Base-by-base conservation (phyloP, 2,113 vertebrate genomes). In the Formicarius rufipectus region DNA sequence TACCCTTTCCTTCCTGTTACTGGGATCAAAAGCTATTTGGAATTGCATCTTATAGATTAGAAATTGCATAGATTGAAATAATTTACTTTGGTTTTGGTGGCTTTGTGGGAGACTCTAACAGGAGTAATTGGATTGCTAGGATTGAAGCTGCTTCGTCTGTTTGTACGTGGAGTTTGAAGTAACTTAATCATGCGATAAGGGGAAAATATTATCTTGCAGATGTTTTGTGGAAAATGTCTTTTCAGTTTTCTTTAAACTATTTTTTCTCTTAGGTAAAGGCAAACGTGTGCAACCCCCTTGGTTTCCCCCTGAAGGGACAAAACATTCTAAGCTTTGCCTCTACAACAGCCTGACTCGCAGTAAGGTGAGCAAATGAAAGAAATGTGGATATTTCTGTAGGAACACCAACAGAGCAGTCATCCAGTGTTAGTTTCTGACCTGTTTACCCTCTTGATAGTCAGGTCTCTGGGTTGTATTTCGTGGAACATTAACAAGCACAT, bases 281-380 rank as follows among this genome's bases (percentile, higher is more conserved):
- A 99, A 98, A 89, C 98, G 99, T 52, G 91, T 98, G 9, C 99
- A 99, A 97, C 99, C 99, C 4, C 73, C 88, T 0, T 99, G 99
- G 99, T 96, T 97, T 50, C 97, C 98, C 5, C 99, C 99, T 10
- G 89, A 97, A 35, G 98, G 98, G 33, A 98, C 98, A 12, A 95
- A 98, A 9, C 98, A 98, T 16, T 98, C 99, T 24, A 97, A 95
- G 63, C 99, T 99, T 10, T 97, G 97, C 28, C 98, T 99, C 14
- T 99, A 99, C 97, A 99, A 99, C 97, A 99, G 99, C 94, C 98
- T 99, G 82, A 99, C 99, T 17, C 98, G 99, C 30, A 98, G 94
- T 13, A 99, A 99, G 99, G 99, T 99, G 58, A 93, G 80, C n/a
- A n/a, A 89, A 49, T 44, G 21, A 37, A 81, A 60, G 56, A 67